Conservation (phyloP, 53 echinoderm and acorn worm genomes). For the Henricia sp. region DNA sequence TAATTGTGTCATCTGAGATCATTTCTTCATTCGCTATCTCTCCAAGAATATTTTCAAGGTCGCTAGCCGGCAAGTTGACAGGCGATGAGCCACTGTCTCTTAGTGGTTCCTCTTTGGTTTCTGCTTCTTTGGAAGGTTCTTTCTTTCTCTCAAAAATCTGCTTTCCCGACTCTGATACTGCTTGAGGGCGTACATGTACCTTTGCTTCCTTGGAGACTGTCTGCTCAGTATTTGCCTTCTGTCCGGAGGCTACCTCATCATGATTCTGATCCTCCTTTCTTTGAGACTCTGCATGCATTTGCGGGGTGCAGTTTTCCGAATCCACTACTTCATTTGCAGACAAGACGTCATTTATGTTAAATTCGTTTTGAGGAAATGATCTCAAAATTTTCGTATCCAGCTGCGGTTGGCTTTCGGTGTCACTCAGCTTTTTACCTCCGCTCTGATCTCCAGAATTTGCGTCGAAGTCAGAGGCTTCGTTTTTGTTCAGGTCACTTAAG, state of each 20-base stretch:
- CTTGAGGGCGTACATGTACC: background rate
- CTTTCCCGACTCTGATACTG: background rate
- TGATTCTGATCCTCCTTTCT: background rate
- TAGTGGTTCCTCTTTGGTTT: background rate
- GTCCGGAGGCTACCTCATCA: background rate
- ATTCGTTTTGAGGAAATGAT: no score
- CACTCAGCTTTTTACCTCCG: background rate
- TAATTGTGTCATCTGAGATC: no score
- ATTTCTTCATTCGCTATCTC: slow-evolving; percentile 34
- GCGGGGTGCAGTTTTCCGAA: no score
- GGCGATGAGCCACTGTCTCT: slow-evolving; percentile 1
- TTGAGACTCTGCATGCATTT: no score
- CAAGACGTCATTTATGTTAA: no score
- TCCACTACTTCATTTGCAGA: no score
- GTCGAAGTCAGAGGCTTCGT: background rate
- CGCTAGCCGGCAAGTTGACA: background rate
- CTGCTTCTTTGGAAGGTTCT: background rate
- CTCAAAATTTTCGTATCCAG: no score
- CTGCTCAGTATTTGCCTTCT: background rate
- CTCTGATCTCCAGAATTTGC: background rate
- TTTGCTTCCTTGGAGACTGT: background rate
- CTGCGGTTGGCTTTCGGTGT: background rate
- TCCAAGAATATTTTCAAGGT: slow-evolving; percentile 2
- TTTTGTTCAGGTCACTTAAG: background rate
- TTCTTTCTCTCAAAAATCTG: background rate